Percentiles rank a stretch among this genome's conserved stretches.
phyloP scores from a whole-genome alignment of 2,888 invertebrate genomes.

The Branchipolynoe longqiensis region DNA sequence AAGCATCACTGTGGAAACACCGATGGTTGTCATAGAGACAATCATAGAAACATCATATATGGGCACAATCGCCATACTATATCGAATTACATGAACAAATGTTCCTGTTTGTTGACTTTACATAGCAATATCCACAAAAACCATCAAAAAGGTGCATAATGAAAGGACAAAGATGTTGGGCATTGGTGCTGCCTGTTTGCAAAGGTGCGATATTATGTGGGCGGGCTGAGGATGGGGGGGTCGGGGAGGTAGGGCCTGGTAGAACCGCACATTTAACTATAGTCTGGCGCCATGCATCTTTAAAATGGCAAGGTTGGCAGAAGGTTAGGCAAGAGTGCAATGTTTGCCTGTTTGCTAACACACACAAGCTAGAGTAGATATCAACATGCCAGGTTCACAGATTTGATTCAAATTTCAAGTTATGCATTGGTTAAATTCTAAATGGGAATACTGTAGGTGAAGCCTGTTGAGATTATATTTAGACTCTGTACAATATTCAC shows the following conservation, averaged over 20 bases:
- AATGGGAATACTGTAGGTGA: too few relatives aligned
- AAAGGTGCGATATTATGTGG: slow-evolving; percentile 2
- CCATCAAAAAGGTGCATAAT: background rate
- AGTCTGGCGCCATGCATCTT: slow-evolving; percentile 23
- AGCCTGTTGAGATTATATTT: too few relatives aligned
- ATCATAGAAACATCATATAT: background rate
- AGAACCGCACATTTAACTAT: slow-evolving; percentile 1
- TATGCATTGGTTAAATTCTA: too few relatives aligned
- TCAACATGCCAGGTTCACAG: too few relatives aligned
- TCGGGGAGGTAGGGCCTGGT: slow-evolving; percentile 2
- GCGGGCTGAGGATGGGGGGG: slow-evolving; percentile 5
- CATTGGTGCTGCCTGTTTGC: slow-evolving; percentile 1
- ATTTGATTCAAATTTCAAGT: too few relatives aligned
- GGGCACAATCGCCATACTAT: background rate
- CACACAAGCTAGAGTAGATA: too few relatives aligned
- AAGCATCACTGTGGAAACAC: background rate
- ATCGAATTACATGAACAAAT: background rate
- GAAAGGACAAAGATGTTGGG: background rate
- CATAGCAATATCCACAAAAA: background rate
- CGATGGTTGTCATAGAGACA: background rate
- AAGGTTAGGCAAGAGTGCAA: background rate
- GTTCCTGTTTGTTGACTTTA: background rate
- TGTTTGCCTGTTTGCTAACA: background rate
- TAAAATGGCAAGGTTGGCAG: slow-evolving; percentile 20
- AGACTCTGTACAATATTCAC: too few relatives aligned